Evolutionary conservation across 2,113 vertebrate species (phyloP), one percentile per base, ranked within the genome.

Genomic region (Ciconia maguari): DNA sequence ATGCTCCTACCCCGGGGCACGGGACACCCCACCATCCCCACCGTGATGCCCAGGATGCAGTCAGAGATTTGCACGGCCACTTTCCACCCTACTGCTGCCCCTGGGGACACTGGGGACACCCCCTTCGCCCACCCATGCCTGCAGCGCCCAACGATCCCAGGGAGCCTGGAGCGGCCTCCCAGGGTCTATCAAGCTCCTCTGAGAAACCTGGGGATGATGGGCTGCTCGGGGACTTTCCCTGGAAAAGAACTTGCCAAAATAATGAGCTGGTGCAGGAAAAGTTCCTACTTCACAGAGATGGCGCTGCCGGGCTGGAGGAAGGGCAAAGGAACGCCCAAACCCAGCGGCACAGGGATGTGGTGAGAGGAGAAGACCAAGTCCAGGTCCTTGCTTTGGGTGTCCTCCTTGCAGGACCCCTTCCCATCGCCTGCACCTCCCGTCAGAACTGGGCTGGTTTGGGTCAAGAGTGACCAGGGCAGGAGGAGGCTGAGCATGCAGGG

Each of bases 241-340:
- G 48, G 48, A 18, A 62, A 55, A 82, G 6, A 49, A 61, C 21
- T 16, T 32, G 25, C 17, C 34, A 13, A 68, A 69, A 32, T 5
- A 36, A 54, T 0, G 8, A 82, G 41, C 41, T 27, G 41, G 12
- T 30, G 46, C 1, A 10, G 44, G 49, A 22, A 22, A 58, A 57
- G 21, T 34, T 71, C 57, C 55, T 30, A 0, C 5, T 42, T 75
- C 9, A 3, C 0, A 0, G 22, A 38, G 77, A 18, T 27, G 44
- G 42, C 7, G 36, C 24, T 80, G 74, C 16, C 3, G 5, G 46
- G 48, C 24, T 36, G 55, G 76, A 54, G 83, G 55, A 18, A 58
- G 4, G 46, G 18, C 17, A 30, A 58, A 83, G 55, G 25, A n/a
- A 15, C 1, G 2, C 11, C 42, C 41, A 48, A 17, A 46, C 13